Percentiles rank a stretch among this genome's conserved stretches.
phyloP scores from a whole-genome alignment of 1,140 invertebrate species.

The Camponotus vicinus region DNA sequence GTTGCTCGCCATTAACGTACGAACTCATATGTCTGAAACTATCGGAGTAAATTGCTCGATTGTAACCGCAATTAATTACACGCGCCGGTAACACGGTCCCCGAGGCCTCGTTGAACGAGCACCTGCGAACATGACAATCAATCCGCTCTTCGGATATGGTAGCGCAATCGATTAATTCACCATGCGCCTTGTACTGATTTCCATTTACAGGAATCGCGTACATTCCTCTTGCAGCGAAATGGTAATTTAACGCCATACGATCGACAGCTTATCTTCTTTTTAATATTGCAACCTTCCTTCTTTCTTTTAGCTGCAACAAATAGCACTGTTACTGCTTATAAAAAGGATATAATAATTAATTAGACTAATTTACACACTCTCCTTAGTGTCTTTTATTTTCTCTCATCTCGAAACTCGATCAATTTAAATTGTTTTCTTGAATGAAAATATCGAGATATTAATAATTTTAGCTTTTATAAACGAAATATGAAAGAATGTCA shows the following conservation, averaged over 20 bases:
- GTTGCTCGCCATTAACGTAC: conserved; percentile 33
- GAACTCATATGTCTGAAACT: conserved; percentile 22
- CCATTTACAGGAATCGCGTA: conserved; percentile 72
- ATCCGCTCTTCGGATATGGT: conserved; percentile 62
- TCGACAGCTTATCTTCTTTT: not conserved
- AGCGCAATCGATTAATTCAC: conserved; percentile 50
- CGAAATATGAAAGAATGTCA: not conserved
- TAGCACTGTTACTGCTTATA: not conserved
- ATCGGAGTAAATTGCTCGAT: conserved; percentile 69
- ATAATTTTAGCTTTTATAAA: not conserved
- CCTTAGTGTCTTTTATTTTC: not conserved
- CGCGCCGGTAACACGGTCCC: conserved; percentile 39
- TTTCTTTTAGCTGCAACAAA: conserved; percentile 16
- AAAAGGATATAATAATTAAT: not conserved
- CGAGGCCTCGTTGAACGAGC: conserved; percentile 57
- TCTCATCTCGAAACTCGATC: not conserved
- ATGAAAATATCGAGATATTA: not conserved
- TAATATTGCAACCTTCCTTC: conserved; percentile 32
- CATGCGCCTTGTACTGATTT: conserved; percentile 72
- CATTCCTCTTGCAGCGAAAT: not conserved
- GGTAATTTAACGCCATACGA: conserved; percentile 41
- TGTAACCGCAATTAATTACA: conserved; percentile 69
- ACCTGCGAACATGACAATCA: conserved; percentile 63
- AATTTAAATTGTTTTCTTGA: not conserved
- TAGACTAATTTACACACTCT: not conserved